Percentiles rank a stretch among this genome's conserved stretches.
Evolutionary conservation across 2,113 vertebrate species (phyloP).

Genomic region (Tragelaphus strepsiceros): DNA sequence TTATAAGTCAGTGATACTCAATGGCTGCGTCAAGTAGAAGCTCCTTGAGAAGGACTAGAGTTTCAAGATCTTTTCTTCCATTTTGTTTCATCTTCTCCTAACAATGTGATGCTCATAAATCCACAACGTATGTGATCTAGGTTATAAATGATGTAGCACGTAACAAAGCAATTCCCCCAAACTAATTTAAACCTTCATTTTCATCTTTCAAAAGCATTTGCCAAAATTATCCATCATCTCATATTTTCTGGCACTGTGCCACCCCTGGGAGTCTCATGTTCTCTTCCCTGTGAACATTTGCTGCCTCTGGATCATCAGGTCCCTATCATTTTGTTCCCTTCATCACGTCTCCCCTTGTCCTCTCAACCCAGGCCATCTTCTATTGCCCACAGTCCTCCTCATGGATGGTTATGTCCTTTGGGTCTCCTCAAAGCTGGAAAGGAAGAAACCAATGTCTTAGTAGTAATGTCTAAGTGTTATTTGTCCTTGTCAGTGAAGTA

Average conservation of each 20-base stretch:
- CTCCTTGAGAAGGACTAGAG: not conserved
- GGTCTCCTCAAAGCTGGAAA: not conserved
- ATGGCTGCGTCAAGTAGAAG: not conserved
- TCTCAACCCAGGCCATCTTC: not conserved
- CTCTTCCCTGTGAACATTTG: not conserved
- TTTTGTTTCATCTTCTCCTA: not conserved
- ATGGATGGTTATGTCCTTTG: not conserved
- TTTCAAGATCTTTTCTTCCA: not conserved
- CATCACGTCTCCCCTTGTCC: not conserved
- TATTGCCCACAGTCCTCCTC: too few species aligned
- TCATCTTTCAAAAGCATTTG: not conserved
- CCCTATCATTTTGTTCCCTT: not conserved
- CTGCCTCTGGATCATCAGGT: not conserved
- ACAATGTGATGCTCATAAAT: not conserved
- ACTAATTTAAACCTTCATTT: not conserved
- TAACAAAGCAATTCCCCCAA: not conserved
- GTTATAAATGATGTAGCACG: not conserved
- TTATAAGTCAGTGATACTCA: not conserved
- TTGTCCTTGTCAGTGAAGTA: not conserved
- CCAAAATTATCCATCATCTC: not conserved
- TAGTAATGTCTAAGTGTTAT: not conserved
- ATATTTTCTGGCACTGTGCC: not conserved
- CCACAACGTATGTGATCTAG: not conserved
- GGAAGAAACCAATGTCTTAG: not conserved
- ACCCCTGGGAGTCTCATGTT: not conserved